Conservation (phyloP, 2,888 invertebrate genomes). For the Pheosia tremula region DNA sequence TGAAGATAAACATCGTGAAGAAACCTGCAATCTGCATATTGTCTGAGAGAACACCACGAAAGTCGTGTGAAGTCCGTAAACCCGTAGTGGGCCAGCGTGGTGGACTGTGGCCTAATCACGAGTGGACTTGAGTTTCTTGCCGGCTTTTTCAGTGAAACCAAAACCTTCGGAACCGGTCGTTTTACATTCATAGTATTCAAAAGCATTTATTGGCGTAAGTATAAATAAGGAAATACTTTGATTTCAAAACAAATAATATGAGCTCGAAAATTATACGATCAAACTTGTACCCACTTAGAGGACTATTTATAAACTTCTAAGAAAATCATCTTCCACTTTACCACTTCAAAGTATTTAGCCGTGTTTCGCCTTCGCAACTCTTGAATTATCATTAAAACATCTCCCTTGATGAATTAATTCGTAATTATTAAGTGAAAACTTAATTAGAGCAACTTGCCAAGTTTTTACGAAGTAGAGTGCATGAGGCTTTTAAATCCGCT, state of each 20-base stretch:
- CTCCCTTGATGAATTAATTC: slow-evolving; percentile 27
- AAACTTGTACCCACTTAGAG: slow-evolving; percentile 13
- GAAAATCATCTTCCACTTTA: slow-evolving; percentile 7
- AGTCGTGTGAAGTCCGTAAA: too few relatives aligned
- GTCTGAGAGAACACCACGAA: too few relatives aligned
- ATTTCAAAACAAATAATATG: not conserved
- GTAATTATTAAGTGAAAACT: slow-evolving; percentile 39
- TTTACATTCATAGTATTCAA: too few relatives aligned
- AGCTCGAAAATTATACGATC: not conserved
- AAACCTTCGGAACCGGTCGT: too few relatives aligned
- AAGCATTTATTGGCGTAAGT: too few relatives aligned
- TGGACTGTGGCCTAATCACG: too few relatives aligned
- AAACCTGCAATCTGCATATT: too few relatives aligned
- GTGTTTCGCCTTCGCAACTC: slow-evolving; percentile 28
- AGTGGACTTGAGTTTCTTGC: too few relatives aligned
- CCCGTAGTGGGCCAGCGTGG: too few relatives aligned
- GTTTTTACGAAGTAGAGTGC: slow-evolving; percentile 41
- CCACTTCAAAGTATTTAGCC: slow-evolving; percentile 26
- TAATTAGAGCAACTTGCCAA: slow-evolving; percentile 44
- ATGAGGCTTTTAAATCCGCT: slow-evolving; percentile 9
- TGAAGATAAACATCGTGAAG: too few relatives aligned
- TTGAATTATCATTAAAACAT: slow-evolving; percentile 28
- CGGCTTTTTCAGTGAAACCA: too few relatives aligned
- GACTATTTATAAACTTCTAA: slow-evolving; percentile 9
- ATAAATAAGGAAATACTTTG: too few relatives aligned